Evolutionary conservation across 2,113 vertebrate genomes (phyloP).

Genomic region (Steatornis caripensis): DNA sequence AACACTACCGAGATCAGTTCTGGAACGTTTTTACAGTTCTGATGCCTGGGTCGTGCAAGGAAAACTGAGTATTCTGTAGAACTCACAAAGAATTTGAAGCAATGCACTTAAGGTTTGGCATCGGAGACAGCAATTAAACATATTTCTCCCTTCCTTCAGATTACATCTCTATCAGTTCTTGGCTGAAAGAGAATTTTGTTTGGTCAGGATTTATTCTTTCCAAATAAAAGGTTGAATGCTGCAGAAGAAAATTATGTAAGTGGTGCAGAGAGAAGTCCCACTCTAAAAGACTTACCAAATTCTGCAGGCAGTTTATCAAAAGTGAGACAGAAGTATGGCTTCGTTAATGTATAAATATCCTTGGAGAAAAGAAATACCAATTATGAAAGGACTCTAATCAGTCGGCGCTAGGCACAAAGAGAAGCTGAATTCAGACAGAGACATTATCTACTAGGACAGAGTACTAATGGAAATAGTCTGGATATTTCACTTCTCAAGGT

Average conservation of each 20-base stretch:
- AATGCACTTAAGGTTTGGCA: slow-evolving; percentile 2
- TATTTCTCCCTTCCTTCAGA: background rate
- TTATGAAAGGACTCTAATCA: background rate
- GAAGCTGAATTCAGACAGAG: background rate
- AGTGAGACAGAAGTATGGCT: background rate
- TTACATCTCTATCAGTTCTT: background rate
- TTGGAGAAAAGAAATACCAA: background rate
- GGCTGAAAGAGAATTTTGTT: background rate
- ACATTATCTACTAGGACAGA: background rate
- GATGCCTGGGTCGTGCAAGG: background rate
- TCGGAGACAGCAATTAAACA: background rate
- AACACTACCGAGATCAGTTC: background rate
- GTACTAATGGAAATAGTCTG: background rate
- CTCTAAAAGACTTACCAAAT: background rate
- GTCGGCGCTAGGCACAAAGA: background rate
- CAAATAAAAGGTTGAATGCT: background rate
- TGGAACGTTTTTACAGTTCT: background rate
- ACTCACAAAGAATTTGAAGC: background rate
- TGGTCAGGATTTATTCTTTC: background rate
- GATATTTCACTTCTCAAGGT: background rate
- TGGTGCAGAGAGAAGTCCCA: background rate
- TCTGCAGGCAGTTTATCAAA: background rate
- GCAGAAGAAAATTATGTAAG: background rate
- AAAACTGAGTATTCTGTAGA: background rate
- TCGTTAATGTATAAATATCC: background rate